phyloP scores from a whole-genome alignment of 2,888 invertebrate species.

The Orthosia incerta region DNA sequence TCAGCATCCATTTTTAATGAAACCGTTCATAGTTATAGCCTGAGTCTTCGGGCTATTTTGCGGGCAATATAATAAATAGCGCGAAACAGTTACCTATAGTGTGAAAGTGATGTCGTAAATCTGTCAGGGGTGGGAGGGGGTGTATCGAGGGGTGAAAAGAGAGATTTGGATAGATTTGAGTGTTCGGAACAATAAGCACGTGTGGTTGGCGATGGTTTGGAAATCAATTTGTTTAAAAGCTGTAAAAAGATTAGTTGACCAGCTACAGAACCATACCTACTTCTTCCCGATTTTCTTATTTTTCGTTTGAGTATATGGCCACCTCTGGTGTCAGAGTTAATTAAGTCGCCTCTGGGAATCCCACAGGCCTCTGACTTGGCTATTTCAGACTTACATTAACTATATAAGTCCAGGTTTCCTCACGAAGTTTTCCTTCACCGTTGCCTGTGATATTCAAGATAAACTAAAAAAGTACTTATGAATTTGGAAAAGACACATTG shows the following conservation, averaged over 20 bases:
- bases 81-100: constrained; percentile 36
- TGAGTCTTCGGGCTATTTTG: constrained; percentile 13
- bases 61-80: constrained; percentile 35
- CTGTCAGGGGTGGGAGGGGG: constrained; percentile 6
- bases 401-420: too few species aligned
- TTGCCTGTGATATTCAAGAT: too few species aligned
- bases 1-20: constrained; percentile 40
- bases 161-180: constrained; percentile 6
- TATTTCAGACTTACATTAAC: too few species aligned
- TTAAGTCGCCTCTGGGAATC: too few species aligned
- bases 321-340: too few species aligned
- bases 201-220: background rate
- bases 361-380: too few species aligned
- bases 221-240: constrained; percentile 12
- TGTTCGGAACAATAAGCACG: constrained; percentile 18
- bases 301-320: too few species aligned
- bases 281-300: too few species aligned
- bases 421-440: too few species aligned
- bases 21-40: constrained; percentile 16
- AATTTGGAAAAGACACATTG: too few species aligned
- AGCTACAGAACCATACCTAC: too few species aligned
- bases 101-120: constrained; percentile 55
- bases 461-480: too few species aligned
- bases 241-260: background rate
- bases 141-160: constrained; percentile 26